A percentile compares a stretch with the other conserved stretches of the same genome.
Evolutionary conservation across 2,113 vertebrate species (phyloP).

Genomic region (Carassius auratus): DNA sequence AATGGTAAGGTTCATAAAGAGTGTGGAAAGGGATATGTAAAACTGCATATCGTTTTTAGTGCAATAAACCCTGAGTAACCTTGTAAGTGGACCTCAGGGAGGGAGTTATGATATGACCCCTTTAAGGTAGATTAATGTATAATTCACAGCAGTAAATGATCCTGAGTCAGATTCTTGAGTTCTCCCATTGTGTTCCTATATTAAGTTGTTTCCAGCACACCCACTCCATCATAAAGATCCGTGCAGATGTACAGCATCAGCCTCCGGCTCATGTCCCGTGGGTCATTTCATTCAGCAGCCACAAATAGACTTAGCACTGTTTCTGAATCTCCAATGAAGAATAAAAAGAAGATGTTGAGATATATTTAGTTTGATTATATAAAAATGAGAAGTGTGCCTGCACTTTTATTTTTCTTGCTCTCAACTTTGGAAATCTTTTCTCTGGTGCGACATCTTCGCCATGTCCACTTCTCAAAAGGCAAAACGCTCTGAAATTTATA

Average conservation of each 20-base stretch:
- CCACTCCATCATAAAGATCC: constrained; percentile 32
- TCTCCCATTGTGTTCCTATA: constrained; percentile 22
- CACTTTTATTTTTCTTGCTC: no score
- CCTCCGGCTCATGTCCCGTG: constrained; percentile 17
- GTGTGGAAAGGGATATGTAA: neutral
- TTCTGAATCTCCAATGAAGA: constrained; percentile 37
- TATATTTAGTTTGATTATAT: constrained; percentile 34
- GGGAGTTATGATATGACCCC: neutral
- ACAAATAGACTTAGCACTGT: constrained; percentile 31
- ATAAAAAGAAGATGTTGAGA: constrained; percentile 1
- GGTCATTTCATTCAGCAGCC: constrained; percentile 41
- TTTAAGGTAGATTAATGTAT: neutral
- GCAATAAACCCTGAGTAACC: constrained; percentile 1
- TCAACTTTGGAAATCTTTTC: neutral
- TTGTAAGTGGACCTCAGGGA: neutral
- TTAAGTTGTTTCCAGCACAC: constrained; percentile 1
- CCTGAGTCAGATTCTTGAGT: constrained; percentile 18
- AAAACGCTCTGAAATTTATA: neutral
- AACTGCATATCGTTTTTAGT: neutral
- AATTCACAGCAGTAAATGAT: constrained; percentile 1
- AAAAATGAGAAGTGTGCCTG: neutral
- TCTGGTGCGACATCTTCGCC: neutral
- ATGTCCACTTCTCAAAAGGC: constrained; percentile 22
- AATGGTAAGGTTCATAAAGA: neutral
- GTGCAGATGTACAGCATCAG: constrained; percentile 29